Conservation (phyloP, 2,888 invertebrate species). For the Cerastis leucographa region DNA sequence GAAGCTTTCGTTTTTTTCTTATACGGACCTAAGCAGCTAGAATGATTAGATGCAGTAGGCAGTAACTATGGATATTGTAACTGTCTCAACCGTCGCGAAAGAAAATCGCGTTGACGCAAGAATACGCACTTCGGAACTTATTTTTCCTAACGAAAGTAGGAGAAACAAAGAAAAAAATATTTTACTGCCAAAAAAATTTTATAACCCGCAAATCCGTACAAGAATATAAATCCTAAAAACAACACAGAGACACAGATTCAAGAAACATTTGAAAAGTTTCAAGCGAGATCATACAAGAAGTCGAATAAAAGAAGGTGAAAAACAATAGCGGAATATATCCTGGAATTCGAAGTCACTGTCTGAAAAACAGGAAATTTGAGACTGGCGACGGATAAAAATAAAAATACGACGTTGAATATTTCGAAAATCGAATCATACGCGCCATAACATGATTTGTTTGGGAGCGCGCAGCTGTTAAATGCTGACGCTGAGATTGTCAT, state of each 20-base stretch:
- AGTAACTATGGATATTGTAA: background rate
- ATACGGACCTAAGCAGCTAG: background rate
- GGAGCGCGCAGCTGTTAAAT: slow-evolving; percentile 69
- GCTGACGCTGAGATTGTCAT: slow-evolving; percentile 41
- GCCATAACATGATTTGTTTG: slow-evolving; percentile 80
- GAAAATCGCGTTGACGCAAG: background rate
- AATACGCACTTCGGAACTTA: background rate
- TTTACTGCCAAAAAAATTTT: background rate
- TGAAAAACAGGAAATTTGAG: slow-evolving; percentile 60
- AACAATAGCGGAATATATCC: slow-evolving; percentile 56
- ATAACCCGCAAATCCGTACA: background rate
- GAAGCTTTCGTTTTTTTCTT: background rate
- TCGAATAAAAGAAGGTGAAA: slow-evolving; percentile 55
- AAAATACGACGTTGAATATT: slow-evolving; percentile 71
- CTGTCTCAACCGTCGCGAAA: background rate
- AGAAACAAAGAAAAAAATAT: background rate
- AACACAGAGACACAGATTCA: slow-evolving; percentile 14
- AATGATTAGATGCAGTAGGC: background rate
- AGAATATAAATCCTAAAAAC: slow-evolving; percentile 4
- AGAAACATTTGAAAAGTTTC: slow-evolving; percentile 55
- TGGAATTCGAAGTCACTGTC: slow-evolving; percentile 46
- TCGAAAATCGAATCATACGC: slow-evolving; percentile 81
- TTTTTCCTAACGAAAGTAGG: background rate
- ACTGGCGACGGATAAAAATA: slow-evolving; percentile 51
- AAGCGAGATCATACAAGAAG: slow-evolving; percentile 34